Evolutionary conservation across 2,797 vertebrate species (phyloP).

Genomic region (Otus scops): DNA sequence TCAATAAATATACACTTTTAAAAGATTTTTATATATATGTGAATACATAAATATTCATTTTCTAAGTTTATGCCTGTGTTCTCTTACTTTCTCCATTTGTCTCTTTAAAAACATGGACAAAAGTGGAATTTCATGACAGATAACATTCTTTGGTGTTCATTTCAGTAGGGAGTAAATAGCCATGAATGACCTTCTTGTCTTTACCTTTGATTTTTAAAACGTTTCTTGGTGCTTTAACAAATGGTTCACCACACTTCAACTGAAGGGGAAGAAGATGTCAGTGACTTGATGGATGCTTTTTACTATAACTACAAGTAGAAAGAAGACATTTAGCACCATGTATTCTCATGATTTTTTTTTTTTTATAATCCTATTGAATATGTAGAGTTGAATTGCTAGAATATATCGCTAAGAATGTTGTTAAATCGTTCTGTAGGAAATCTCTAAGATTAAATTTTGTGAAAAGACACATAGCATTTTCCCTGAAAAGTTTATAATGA

Average conservation of each 20-base stretch:
- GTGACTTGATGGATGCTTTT: constrained; percentile 21
- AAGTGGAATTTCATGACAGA: background rate
- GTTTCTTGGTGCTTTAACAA: constrained; percentile 20
- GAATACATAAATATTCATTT: background rate
- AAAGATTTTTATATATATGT: background rate
- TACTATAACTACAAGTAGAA: background rate
- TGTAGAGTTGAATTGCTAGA: background rate
- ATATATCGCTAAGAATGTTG: background rate
- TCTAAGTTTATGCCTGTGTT: background rate
- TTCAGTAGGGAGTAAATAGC: constrained; percentile 17
- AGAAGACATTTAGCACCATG: background rate
- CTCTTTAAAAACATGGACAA: background rate
- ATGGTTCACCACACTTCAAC: background rate
- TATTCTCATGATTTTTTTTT: background rate
- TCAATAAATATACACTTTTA: background rate
- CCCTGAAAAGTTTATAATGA: background rate
- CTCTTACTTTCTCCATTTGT: background rate
- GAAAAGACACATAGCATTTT: background rate
- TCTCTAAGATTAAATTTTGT: background rate
- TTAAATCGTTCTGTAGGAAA: background rate
- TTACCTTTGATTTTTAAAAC: constrained; percentile 27
- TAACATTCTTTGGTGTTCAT: background rate
- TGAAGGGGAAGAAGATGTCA: constrained; percentile 38
- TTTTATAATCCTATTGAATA: background rate
- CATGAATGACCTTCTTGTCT: constrained; percentile 41